Evolutionary conservation across 2,797 vertebrate species (phyloP).

Genomic region (Poeciliopsis infans): DNA sequence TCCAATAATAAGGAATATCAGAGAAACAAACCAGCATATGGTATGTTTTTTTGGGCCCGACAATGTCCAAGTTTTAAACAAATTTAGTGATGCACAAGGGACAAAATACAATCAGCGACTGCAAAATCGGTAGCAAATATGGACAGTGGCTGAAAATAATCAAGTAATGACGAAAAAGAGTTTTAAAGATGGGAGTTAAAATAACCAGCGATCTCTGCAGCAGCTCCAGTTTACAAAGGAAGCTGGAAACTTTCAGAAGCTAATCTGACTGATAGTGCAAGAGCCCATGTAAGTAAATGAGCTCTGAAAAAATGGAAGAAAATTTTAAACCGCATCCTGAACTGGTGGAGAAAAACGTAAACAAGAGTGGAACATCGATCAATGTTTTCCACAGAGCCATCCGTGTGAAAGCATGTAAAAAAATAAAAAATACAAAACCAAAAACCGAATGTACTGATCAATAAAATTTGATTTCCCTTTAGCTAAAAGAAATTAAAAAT

Average conservation of each 20-base stretch:
- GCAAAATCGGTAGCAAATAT: background rate
- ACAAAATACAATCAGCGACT: background rate
- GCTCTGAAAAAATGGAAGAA: background rate
- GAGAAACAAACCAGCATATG: background rate
- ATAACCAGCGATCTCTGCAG: background rate
- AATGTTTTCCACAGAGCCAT: background rate
- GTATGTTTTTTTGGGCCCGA: too few relatives aligned
- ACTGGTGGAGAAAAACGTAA: background rate
- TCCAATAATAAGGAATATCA: constrained; percentile 1
- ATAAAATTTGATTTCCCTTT: background rate
- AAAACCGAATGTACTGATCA: background rate
- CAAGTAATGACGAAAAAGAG: background rate
- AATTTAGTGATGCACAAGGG: background rate
- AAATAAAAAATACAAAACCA: background rate
- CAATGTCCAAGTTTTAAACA: background rate
- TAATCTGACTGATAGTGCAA: background rate
- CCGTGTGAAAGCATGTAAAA: background rate
- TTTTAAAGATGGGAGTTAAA: background rate
- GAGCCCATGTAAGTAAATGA: background rate
- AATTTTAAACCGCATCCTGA: background rate
- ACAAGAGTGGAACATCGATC: background rate
- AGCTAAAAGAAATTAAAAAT: background rate
- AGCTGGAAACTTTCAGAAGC: background rate
- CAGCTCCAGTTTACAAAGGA: background rate
- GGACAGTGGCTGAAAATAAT: background rate